Conservation (phyloP, 2,113 vertebrate genomes). For the Pteruthius melanotis region DNA sequence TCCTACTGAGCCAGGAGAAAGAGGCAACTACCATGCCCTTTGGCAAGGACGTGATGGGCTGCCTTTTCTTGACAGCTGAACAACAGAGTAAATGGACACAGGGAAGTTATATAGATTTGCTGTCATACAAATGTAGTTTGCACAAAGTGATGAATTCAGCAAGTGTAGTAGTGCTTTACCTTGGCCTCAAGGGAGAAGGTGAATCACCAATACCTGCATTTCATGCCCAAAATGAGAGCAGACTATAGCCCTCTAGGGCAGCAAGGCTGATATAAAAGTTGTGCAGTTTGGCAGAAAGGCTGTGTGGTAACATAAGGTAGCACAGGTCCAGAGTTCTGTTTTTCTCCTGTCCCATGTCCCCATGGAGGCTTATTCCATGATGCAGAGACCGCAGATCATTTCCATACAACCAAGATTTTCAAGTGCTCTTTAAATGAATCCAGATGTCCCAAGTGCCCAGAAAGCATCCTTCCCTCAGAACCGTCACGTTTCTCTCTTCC, state of each 20-base stretch:
- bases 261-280: background rate
- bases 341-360: background rate
- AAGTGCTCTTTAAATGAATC: background rate
- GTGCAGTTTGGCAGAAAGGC: background rate
- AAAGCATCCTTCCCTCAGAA: background rate
- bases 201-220: background rate
- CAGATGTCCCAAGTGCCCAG: background rate
- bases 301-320: background rate
- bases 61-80: background rate
- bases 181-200: background rate
- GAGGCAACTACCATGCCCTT: background rate
- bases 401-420: background rate
- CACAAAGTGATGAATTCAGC: conserved; percentile 10
- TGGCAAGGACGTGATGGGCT: background rate
- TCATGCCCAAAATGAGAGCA: background rate
- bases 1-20: background rate
- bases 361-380: background rate
- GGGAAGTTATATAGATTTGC: conserved; percentile 28
- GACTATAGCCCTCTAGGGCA: background rate
- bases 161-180: background rate
- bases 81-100: background rate
- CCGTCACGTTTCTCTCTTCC: background rate
- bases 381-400: background rate
- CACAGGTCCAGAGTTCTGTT: background rate
- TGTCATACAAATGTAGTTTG: conserved; percentile 24